Base-by-base conservation (phyloP, 2,888 invertebrate genomes). In the Globia sparganii region DNA sequence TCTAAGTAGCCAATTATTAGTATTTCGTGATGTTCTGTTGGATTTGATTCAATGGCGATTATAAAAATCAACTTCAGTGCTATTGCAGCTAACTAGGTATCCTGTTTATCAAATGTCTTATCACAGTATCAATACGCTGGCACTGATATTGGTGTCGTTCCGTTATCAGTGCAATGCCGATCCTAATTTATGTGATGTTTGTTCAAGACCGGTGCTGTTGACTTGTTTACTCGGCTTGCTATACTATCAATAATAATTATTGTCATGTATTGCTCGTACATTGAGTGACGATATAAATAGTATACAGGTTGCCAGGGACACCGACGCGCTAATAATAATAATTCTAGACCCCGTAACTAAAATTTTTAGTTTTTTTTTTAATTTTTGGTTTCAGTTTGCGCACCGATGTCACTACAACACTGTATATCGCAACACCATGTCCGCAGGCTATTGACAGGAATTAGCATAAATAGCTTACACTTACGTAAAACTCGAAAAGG, bases 91-190 rank as follows among this genome's bases (percentile, higher is more conserved):
- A 28, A 40, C 43, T 66, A 72, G 61, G 31, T 72, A 73, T 71
- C 43, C 34, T 75, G 67, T 59, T 77, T 81, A 86, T 84, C 84
- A 59, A 68, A 62, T 13, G 28, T 67, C 65, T 80, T 87, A 87
- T 88, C 83, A 65, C 59, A 49, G 62, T 85, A 81, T 87, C 87
- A 75, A 85, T 81, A 78, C 18, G 58, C 72, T 75, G 78, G 56
- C 77, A 74, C 85, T 84, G 86, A 80, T 88, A 82, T 80, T 65
- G 61, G 43, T 64, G 67, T 46, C 83, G 46, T 61, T 59, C 3
- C 40, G 66, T 83, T 87, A 87, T 88, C 88, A 75, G 69, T 66
- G 70, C 79, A 83, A 78, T 83, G 78, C 77, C 87, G 75, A 81
- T 72, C 74, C 71, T 83, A 85, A 88, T 88, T 80, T 77, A 80